Evolutionary conservation across 2,797 vertebrate species (phyloP).

Genomic region (Garrulus glandarius): DNA sequence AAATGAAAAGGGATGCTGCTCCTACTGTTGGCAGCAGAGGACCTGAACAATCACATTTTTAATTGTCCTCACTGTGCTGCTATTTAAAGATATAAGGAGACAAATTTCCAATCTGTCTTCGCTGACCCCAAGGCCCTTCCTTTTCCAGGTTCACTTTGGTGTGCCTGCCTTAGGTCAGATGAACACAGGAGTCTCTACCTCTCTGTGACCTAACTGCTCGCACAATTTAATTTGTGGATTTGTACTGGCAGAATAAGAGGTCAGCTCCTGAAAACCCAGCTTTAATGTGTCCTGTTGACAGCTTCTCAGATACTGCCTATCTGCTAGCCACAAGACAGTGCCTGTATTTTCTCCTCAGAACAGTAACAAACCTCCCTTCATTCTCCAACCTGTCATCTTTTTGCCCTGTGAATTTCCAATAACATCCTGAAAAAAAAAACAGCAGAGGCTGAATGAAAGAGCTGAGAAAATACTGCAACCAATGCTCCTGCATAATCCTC

Average conservation of each 20-base stretch:
- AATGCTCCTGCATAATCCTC: not conserved
- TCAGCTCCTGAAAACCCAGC: slow-evolving; percentile 13
- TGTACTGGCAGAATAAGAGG: slow-evolving; percentile 35
- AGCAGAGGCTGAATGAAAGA: not conserved
- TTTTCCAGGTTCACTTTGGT: slow-evolving; percentile 19
- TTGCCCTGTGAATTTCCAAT: not conserved
- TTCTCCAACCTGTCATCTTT: slow-evolving; percentile 32
- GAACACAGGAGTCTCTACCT: not conserved
- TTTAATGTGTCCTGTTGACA: slow-evolving; percentile 31
- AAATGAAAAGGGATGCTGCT: not conserved
- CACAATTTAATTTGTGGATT: slow-evolving; percentile 61
- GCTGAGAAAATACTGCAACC: not conserved
- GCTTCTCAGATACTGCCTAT: slow-evolving; percentile 42
- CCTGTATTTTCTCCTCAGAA: not conserved
- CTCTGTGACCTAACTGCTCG: slow-evolving; percentile 25
- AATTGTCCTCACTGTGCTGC: not conserved
- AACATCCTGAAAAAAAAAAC: not conserved
- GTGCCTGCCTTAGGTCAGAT: not conserved
- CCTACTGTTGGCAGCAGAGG: not conserved
- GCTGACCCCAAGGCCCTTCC: not conserved
- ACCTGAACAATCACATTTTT: not conserved
- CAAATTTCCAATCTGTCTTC: slow-evolving; percentile 43
- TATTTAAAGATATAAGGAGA: slow-evolving; percentile 5
- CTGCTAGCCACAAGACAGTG: not conserved
- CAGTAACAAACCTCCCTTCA: slow-evolving; percentile 22